Base-by-base conservation (phyloP, 1,140 invertebrate genomes). In the Achatina immaculata region DNA sequence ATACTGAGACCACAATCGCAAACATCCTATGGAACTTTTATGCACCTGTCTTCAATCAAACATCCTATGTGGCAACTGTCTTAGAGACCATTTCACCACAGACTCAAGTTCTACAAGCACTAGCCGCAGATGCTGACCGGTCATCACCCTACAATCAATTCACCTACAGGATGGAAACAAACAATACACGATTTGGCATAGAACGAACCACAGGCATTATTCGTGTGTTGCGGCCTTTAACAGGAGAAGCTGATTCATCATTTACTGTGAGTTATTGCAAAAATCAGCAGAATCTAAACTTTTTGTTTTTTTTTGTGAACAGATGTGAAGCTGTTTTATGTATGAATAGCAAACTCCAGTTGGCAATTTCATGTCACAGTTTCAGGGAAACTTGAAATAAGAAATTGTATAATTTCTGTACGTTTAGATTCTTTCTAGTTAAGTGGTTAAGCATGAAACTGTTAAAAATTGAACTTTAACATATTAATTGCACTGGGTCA, bases 201-300 rank as follows among this genome's bases (percentile, higher is more conserved):
- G 76, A 78, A 2, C 4, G 38, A 2, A 34, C 34, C 16, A 58
- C n/a, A 34, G 78, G 78, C 16, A 58, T 80, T 16, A 80, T 80
- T 28, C 43, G 66, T 16, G 78, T 80, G 3, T 38, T 36, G 28
- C 16, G 31, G 16, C 66, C 68, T n/a, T 36, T 78, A 38, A 55
- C 24, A 19, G 76, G 76, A 43, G 76, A 78, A 68, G 31, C 62
- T 65, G 55, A 62, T 34, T 0, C 74, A 62, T 36, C 21, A 11
- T 58, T 77, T 45, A 21, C 16, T 21, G 74, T 77, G 62, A 77
- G 55, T 77, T 45, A 77, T n/a, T n/a, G n/a, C n/a, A n/a, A n/a
- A n/a, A n/a, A n/a, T n/a, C n/a, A n/a, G n/a, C n/a, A n/a, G n/a
- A n/a, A n/a, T n/a, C n/a, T n/a, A n/a, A n/a, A n/a, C n/a, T n/a